phyloP scores from a whole-genome alignment of 2,888 invertebrate genomes.

The Xestoiulus laeticollis region DNA sequence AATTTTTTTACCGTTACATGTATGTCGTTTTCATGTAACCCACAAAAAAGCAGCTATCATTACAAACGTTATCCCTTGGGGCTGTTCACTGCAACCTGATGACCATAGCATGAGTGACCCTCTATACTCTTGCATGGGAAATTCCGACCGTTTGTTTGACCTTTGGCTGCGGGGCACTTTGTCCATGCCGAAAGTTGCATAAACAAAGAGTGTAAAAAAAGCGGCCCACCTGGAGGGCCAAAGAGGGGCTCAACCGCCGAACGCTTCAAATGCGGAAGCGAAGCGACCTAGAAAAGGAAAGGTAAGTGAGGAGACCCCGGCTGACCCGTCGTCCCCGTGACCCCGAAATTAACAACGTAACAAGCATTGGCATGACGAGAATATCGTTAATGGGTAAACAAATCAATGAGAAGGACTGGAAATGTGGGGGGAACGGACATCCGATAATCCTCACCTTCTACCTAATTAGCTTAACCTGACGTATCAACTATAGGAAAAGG shows the following conservation, averaged over 20 bases:
- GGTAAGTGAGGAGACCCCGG: neutral
- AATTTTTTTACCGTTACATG: too few relatives aligned
- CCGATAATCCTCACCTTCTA: neutral
- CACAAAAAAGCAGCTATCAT: too few relatives aligned
- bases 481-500: neutral
- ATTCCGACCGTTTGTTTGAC: conserved; percentile 27
- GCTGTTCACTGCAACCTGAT: neutral
- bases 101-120: neutral
- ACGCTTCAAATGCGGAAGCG: neutral
- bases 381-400: neutral
- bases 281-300: neutral
- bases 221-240: conserved; percentile 23
- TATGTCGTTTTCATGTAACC: too few relatives aligned
- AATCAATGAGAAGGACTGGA: neutral
- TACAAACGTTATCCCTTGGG: too few relatives aligned
- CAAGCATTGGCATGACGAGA: neutral
- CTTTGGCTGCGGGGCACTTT: neutral
- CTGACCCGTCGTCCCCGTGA: conserved; percentile 33
- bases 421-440: neutral
- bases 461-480: conserved; percentile 6
- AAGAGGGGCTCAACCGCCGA: neutral
- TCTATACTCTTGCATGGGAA: neutral
- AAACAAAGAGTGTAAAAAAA: neutral
- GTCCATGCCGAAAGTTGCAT: neutral
- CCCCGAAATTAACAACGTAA: conserved; percentile 12